Evolutionary conservation across 2,113 vertebrate genomes (phyloP).

Genomic region (Porphyrio hochstetteri): DNA sequence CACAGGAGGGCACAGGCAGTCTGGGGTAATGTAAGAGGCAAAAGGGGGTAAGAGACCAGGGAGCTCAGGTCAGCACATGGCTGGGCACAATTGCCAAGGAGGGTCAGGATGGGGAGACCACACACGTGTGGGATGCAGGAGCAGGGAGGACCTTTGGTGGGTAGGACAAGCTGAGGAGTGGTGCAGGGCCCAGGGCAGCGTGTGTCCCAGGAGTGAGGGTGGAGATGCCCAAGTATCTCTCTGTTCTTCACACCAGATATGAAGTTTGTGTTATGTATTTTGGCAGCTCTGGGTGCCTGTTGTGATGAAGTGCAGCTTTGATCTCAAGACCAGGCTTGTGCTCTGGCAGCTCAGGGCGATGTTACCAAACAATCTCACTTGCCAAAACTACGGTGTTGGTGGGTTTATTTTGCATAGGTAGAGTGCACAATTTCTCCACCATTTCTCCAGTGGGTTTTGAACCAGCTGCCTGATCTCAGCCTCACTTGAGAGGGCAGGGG

Average conservation of each 20-base stretch:
- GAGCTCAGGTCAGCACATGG: rapidly evolving
- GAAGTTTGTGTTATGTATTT: neutral
- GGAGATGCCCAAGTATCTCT: neutral
- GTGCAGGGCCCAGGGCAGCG: rapidly evolving
- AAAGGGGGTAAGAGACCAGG: neutral
- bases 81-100: neutral
- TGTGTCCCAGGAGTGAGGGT: neutral
- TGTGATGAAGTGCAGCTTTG: neutral
- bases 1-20: rapidly evolving
- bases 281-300: neutral
- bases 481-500: neutral
- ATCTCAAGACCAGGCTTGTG: neutral
- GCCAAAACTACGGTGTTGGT: neutral
- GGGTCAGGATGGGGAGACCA: rapidly evolving
- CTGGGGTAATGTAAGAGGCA: neutral
- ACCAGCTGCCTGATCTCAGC: neutral
- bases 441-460: neutral
- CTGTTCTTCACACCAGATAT: neutral
- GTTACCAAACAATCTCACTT: neutral
- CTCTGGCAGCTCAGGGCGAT: neutral
- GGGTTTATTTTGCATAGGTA: neutral
- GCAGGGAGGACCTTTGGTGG: neutral
- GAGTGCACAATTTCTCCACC: neutral
- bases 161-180: neutral
- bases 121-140: rapidly evolving